Evolutionary conservation across 2,797 vertebrate species (phyloP), one percentile per base, ranked within the genome.

Genomic region (Catostomus latipinnis): DNA sequence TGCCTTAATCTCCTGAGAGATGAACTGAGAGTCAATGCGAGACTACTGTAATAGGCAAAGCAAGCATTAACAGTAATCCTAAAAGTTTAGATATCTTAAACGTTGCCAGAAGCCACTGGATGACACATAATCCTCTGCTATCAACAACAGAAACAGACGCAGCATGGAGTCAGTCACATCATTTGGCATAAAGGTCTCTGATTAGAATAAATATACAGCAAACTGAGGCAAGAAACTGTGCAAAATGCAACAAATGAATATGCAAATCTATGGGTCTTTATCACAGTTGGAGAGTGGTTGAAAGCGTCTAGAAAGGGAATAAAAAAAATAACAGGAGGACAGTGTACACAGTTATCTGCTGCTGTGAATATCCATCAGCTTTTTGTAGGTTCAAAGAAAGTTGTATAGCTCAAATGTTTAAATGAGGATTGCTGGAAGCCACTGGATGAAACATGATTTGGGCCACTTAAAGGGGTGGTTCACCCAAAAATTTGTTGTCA

Each of bases 161-260:
- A 49, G 70, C 7, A 73, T 45, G 71, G 72, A 81, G 75, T 81
- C 79, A 70, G 34, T 34, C 34, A 4, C 60, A 74, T 56, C 52
- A 22, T 52, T 18, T 62, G 74, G 68, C 66, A 71, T 76, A 18
- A 67, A 67, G 56, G 56, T 53, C 22, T 66, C 56, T 53, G 57
- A 58, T 72, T 60, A 54, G 45, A 34, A 49, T 49, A 74, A 75
- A 61, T 52, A 50, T 78, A 69, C 10, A 66, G 57, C 77, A 54
- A 45, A 79, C 74, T 54, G 43, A 56, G 22, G 67, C 58, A 68
- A 73, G 69, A 71, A 34, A 68, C 48, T 80, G 85, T 81, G 72
- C 67, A 82, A 83, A 85, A 79, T 56, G 62, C 78, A 76, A 81
- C 58, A 74, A 70, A 78, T 75, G 6, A 58, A 81, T 57, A 67